Evolutionary conservation across 2,888 invertebrate species (phyloP).

Genomic region (Pandemis heparana): DNA sequence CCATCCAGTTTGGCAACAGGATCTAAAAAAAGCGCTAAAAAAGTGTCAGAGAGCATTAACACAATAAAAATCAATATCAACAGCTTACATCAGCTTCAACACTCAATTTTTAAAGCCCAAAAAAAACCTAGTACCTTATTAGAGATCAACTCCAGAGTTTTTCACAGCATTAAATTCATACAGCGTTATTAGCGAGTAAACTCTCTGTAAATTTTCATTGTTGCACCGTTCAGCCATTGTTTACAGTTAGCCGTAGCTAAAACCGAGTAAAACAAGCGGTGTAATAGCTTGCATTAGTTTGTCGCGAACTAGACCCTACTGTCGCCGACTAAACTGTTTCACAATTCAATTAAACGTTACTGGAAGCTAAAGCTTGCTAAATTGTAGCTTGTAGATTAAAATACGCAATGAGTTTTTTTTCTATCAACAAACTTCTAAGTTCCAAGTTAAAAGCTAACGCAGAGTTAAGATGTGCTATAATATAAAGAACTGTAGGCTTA

Average conservation of each 20-base stretch:
- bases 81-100: background rate
- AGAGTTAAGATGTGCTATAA: no score
- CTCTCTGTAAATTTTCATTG: constrained; percentile 16
- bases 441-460: no score
- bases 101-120: background rate
- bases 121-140: background rate
- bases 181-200: constrained; percentile 13
- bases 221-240: constrained; percentile 50
- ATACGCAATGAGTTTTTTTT: no score
- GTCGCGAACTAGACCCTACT: constrained; percentile 47
- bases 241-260: constrained; percentile 56
- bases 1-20: background rate
- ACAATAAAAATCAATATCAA: background rate
- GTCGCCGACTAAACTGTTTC: constrained; percentile 39
- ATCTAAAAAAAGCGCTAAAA: background rate
- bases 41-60: background rate
- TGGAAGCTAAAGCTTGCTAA: background rate
- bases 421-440: no score
- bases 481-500: no score
- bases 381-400: no score
- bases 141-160: no score
- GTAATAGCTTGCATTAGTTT: constrained; percentile 56
- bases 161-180: background rate
- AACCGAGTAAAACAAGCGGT: constrained; percentile 48
- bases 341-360: constrained; percentile 27